A percentile compares a stretch with the other conserved stretches of the same genome.
Evolutionary conservation across 2,113 vertebrate genomes (phyloP).

Genomic region (Dromiciops gliroides): DNA sequence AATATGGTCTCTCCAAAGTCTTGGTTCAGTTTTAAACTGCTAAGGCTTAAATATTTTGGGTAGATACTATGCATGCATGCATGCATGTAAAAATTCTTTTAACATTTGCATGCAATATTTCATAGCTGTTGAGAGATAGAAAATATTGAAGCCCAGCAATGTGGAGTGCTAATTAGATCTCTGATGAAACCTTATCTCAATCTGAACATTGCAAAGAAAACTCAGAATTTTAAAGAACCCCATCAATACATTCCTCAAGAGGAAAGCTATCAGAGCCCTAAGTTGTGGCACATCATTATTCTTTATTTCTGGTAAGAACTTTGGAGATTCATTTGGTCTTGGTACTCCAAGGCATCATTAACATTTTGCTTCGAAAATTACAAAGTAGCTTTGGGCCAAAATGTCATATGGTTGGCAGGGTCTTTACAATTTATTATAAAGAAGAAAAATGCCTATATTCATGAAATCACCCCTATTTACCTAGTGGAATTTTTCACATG

Average conservation of each 20-base stretch:
- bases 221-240: background rate
- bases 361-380: background rate
- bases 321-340: background rate
- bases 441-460: background rate
- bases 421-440: background rate
- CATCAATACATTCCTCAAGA: background rate
- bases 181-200: background rate
- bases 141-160: background rate
- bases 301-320: background rate
- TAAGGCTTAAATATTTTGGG: background rate
- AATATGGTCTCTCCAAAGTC: background rate
- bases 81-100: background rate
- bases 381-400: background rate
- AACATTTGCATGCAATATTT: background rate
- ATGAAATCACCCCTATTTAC: background rate
- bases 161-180: background rate
- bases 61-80: background rate
- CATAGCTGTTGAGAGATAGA: background rate
- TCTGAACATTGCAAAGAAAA: background rate
- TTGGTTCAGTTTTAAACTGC: background rate
- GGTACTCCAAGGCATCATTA: background rate
- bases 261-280: background rate
- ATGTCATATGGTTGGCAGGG: background rate
- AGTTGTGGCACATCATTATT: background rate
- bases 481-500: background rate